phyloP scores from a whole-genome alignment of 2,888 invertebrate genomes.

The Dryomyza anilis region DNA sequence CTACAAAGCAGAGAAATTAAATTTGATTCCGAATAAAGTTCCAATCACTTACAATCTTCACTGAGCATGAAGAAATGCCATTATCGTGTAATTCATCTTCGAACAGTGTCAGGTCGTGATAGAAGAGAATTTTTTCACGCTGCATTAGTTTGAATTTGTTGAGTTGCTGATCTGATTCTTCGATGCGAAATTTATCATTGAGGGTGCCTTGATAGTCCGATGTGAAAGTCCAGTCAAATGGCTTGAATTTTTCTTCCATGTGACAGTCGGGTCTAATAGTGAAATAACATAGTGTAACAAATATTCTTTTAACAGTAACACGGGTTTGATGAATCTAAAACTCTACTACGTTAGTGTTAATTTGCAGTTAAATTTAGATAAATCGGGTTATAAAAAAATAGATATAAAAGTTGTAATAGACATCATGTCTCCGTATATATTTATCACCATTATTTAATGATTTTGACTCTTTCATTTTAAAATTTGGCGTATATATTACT shows the following conservation, averaged over 20 bases:
- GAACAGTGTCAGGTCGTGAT: conserved; percentile 89
- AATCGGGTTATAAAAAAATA: no score
- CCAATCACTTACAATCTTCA: conserved; percentile 83
- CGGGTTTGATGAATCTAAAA: no score
- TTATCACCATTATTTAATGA: no score
- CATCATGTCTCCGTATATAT: no score
- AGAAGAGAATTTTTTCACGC: conserved; percentile 91
- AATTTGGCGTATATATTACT: not conserved
- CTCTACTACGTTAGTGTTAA: no score
- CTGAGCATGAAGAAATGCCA: conserved; percentile 87
- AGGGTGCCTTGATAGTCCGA: conserved; percentile 88
- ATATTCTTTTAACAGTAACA: no score
- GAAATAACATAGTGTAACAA: conserved; percentile 34
- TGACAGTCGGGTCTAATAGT: conserved; percentile 71
- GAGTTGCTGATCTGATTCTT: conserved; percentile 75
- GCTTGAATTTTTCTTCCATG: conserved; percentile 77
- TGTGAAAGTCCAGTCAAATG: conserved; percentile 98
- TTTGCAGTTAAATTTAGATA: no score
- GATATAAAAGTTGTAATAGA: no score
- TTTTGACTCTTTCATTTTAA: no score
- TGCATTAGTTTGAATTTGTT: conserved; percentile 86
- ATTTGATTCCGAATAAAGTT: not conserved
- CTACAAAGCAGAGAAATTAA: conserved; percentile 62
- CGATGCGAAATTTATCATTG: conserved; percentile 66
- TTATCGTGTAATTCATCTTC: conserved; percentile 99